Percentiles rank a stretch among this genome's conserved stretches.
Evolutionary conservation across 2,888 invertebrate species (phyloP).

Genomic region (Andrena fulva): DNA sequence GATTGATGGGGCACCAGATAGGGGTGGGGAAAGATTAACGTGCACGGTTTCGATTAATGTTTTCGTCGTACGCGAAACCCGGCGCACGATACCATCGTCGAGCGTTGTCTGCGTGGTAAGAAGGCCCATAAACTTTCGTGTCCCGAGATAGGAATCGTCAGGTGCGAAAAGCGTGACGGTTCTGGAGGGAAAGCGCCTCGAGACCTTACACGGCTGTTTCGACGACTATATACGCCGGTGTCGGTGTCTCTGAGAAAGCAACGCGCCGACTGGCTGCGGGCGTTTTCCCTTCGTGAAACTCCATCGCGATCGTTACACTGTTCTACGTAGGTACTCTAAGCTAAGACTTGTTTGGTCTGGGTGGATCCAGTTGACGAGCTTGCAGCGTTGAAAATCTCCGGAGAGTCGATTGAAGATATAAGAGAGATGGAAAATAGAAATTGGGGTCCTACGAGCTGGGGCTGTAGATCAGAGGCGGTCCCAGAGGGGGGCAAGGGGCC

Average conservation of each 20-base stretch:
- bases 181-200: conserved; percentile 82
- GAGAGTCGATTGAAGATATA: too few relatives aligned
- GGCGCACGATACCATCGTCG: conserved; percentile 75
- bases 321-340: background rate
- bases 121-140: conserved; percentile 79
- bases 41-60: conserved; percentile 76
- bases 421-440: too few relatives aligned
- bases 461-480: too few relatives aligned
- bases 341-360: background rate
- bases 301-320: conserved; percentile 15
- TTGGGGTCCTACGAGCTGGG: too few relatives aligned
- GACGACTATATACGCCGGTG: conserved; percentile 54
- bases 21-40: conserved; percentile 55
- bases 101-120: conserved; percentile 71
- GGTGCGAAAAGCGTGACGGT: conserved; percentile 84
- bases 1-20: conserved; percentile 44
- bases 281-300: conserved; percentile 53
- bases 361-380: background rate
- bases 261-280: conserved; percentile 37
- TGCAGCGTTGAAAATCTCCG: background rate
- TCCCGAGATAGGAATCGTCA: conserved; percentile 80
- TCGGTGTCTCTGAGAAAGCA: conserved; percentile 62
- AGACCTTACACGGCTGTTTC: conserved; percentile 65
- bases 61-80: conserved; percentile 74
- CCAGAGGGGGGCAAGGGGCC: too few relatives aligned